phyloP scores from a whole-genome alignment of 2,113 vertebrate genomes.

The Columbina picui region DNA sequence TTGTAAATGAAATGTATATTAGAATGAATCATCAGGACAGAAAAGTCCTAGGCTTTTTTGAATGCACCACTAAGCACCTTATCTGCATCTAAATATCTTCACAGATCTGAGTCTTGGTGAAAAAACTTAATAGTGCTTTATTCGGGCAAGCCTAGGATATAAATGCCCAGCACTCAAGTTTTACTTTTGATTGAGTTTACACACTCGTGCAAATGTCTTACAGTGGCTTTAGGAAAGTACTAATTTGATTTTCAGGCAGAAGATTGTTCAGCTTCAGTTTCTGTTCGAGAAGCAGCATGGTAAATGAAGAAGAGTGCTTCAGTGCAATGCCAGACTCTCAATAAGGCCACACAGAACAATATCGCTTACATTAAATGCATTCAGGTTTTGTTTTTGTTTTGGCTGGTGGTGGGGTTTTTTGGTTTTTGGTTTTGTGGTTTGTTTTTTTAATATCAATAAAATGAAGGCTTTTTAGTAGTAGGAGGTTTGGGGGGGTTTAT shows the following conservation, averaged over 20 bases:
- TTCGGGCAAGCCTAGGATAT: background rate
- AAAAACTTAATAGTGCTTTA: slow-evolving; percentile 22
- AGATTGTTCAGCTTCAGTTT: background rate
- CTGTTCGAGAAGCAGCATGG: background rate
- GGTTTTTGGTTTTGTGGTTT: no score
- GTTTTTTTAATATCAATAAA: background rate
- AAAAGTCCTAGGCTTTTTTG: slow-evolving; percentile 44
- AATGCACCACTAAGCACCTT: slow-evolving; percentile 36
- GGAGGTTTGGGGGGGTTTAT: fast-evolving
- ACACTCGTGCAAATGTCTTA: background rate
- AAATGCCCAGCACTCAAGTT: background rate
- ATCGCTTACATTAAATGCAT: background rate
- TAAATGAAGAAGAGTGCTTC: background rate
- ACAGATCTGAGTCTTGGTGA: slow-evolving; percentile 22
- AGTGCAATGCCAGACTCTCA: background rate
- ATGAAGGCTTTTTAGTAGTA: background rate
- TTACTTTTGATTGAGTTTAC: slow-evolving; percentile 43
- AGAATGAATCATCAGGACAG: slow-evolving; percentile 35
- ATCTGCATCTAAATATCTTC: slow-evolving; percentile 63
- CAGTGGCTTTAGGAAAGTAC: background rate
- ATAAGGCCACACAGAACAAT: background rate
- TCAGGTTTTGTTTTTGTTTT: no score
- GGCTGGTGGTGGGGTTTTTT: no score
- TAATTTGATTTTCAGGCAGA: slow-evolving; percentile 29
- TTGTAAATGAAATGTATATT: slow-evolving; percentile 39